Base-by-base conservation (phyloP, 2,888 invertebrate species). In the Chironomus riparius region DNA sequence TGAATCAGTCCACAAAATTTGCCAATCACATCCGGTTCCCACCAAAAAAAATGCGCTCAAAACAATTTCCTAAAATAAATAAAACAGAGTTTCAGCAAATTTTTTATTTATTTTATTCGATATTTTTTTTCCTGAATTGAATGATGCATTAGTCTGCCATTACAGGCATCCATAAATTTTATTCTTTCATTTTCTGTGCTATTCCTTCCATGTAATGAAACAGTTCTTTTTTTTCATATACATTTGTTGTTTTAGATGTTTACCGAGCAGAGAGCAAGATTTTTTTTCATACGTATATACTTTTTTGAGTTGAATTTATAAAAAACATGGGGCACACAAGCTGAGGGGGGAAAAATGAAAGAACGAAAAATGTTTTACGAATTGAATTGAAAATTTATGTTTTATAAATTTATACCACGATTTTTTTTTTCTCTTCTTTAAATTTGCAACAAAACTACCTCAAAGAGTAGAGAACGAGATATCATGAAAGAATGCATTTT, bases 351-450 rank as follows among this genome's bases (percentile, higher is more conserved):
- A 5, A 68, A 65, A 61, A 10, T 18, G 47, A 56, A 48, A 21
- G 70, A 47, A 18, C 28, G 38, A 38, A 73, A 73, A 74, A 65
- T 74, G 24, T 72, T 71, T 71, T 71, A 71, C 71, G 47, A 74
- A 68, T 68, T 47, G 74, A 74, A 74, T 74, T 74, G 68, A 74
- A 74, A 74, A 68, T 73, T 73, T 73, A 73, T 74, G 74, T 74
- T 62, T 38, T 28, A 72, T 65, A 72, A 28, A 72, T 56, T 73
- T 73, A 70, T 71, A 47, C 22, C 47, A 62, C 62, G 72, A 72
- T 72, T 72, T 56, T 56, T 15, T 15, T 56, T n/a, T n/a, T n/a
- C 50, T 56, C 56, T 56, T 56, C 5, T 56, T 56, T 56, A 18
- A 56, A 5, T 56, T 7, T 50, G 56, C 15, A 56, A 15, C 56